Evolutionary conservation across 2,113 vertebrate genomes (phyloP), one percentile per base, ranked within the genome.

Genomic region (Callorhinus ursinus): DNA sequence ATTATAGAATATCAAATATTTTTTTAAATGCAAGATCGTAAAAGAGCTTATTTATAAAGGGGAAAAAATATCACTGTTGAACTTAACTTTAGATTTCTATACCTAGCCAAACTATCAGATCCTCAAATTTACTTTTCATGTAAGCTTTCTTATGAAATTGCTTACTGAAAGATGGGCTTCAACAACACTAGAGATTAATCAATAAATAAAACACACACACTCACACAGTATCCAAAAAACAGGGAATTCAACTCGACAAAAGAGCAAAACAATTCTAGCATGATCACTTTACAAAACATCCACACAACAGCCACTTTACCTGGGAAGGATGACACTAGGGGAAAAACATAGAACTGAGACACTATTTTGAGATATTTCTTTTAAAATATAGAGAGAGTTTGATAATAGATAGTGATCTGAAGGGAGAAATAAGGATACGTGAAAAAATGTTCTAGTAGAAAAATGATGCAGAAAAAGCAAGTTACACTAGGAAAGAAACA

Each of bases 401-500:
- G 6, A 51, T 77, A 83, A 79, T 26, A 61, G 3, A 46, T 7
- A 93, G 5, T 59, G 28, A 71, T 53, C 33, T 92, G n/a, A 92
- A 21, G 18, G 9, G 7, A 61, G 59, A 89, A 74, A 74, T 15
- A 95, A 46, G 21, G 14, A 69, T 55, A 80, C 16, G 2, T 14
- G 67, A 76, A 93, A 86, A 82, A 81, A 42, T 65, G 19, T 89
- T 82, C 28, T 93, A 53, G 42, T 22, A 83, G 67, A 74, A 96
- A 89, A 90, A 77, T 51, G 21, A 95, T 21, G 18, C 26, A 53
- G 55, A 57, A 77, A 94, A 95, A 92, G 76, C 15, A 86, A 87
- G 22, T 80, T 92, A 59, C 0, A 72, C 14, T 55, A 71, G n/a
- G 92, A 80, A 92, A 77, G 57, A 59, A 19, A 63, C 6, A 33